phyloP scores from a whole-genome alignment of 2,113 vertebrate species.

The Burhinus bistriatus region DNA sequence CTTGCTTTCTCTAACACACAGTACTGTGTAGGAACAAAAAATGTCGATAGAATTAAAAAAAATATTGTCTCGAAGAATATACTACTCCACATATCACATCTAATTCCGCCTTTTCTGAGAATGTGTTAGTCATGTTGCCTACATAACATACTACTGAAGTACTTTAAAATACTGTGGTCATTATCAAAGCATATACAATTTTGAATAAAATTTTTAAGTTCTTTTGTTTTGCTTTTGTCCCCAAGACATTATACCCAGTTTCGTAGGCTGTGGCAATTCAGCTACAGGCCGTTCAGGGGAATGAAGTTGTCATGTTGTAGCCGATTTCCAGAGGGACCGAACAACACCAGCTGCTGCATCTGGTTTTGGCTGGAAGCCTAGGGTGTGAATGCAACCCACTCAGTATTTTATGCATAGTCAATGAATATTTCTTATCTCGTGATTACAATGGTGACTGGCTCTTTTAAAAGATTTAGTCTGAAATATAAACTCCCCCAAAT shows the following conservation, averaged over 20 bases:
- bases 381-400: neutral
- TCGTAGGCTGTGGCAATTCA: neutral
- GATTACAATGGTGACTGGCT: neutral
- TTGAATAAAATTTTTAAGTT: neutral
- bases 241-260: neutral
- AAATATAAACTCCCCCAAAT: neutral
- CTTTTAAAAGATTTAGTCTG: neutral
- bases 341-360: slow-evolving; percentile 7
- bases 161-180: neutral
- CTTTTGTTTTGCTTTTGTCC: neutral
- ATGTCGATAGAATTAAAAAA: neutral
- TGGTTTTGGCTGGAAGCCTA: slow-evolving; percentile 19
- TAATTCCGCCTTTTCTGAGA: neutral
- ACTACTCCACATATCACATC: neutral
- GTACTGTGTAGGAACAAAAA: neutral
- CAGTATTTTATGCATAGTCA: neutral
- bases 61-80: neutral
- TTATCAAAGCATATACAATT: neutral
- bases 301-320: neutral
- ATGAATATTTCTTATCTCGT: neutral
- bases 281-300: neutral
- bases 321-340: neutral
- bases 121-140: neutral
- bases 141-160: neutral
- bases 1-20: neutral